Percentiles rank a stretch among this genome's conserved stretches.
These are phyloP conservation scores for Catharus bicknelli DNA, from an alignment of 2,113 vertebrate genomes.

Conservation along the genomic window DNA sequence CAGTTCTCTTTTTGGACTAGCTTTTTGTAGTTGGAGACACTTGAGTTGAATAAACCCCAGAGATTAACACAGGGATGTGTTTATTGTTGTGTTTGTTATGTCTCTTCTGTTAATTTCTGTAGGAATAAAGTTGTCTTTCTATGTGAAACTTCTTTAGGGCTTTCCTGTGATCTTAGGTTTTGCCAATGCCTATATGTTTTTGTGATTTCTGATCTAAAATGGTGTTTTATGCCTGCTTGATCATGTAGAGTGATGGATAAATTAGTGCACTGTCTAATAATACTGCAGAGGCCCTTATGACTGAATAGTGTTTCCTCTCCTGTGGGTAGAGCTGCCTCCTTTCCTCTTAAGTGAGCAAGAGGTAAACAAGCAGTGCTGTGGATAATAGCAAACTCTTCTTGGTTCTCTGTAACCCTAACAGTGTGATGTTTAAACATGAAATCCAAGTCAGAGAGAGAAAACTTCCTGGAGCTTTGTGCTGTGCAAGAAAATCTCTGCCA, in stretches of 20 bases:
- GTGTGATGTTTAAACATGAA: neutral
- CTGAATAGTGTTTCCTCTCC: neutral
- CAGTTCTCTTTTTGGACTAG: neutral
- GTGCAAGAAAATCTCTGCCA: neutral
- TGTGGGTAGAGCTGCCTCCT: neutral
- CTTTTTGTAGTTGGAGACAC: neutral
- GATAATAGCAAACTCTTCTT: neutral
- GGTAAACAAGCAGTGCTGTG: neutral
- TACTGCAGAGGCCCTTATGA: neutral
- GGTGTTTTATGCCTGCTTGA: neutral
- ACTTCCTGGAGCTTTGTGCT: neutral
- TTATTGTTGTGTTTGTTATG: neutral
- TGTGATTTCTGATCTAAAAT: neutral
- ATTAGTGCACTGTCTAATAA: neutral
- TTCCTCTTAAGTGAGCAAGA: neutral
- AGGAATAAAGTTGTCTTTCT: neutral
- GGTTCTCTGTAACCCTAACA: neutral
- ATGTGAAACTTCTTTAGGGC: neutral
- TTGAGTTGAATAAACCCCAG: neutral
- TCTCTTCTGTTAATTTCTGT: neutral
- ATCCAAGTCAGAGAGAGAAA: neutral
- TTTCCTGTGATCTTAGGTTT: neutral
- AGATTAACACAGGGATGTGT: neutral
- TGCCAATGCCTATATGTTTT: fast-evolving
- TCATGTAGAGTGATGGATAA: neutral